Evolutionary conservation across 2,113 vertebrate species (phyloP).

Genomic region (Perognathus longimembris): DNA sequence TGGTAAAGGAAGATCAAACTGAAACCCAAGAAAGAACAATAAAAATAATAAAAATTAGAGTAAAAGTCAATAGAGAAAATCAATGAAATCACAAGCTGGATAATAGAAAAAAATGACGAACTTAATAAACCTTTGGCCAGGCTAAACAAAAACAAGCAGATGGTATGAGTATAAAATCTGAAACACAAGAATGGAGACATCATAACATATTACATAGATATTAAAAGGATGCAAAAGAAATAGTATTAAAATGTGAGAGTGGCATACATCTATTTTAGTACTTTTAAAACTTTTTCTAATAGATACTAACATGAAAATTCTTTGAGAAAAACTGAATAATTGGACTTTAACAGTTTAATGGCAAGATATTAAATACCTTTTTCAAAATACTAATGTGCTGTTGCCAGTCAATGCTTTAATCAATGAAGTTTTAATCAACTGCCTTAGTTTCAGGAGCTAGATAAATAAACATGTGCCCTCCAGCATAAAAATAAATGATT

Average conservation of each 20-base stretch:
- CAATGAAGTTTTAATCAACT: not conserved
- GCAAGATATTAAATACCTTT: not conserved
- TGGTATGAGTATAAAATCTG: not conserved
- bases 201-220: not conserved
- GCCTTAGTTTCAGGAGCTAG: not conserved
- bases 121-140: not conserved
- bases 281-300: constrained; percentile 1
- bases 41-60: not conserved
- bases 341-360: constrained; percentile 13
- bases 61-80: not conserved
- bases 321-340: not conserved
- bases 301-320: not conserved
- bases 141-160: not conserved
- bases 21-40: not conserved
- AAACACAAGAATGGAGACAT: not conserved
- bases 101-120: not conserved
- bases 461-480: not conserved
- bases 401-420: not conserved
- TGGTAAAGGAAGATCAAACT: not conserved
- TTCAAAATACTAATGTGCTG: not conserved
- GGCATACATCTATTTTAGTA: not conserved
- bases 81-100: not conserved
- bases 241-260: not conserved
- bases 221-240: not conserved
- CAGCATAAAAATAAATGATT: not conserved